phyloP scores from a whole-genome alignment of 1,140 invertebrate species.

The Ruditapes philippinarum region DNA sequence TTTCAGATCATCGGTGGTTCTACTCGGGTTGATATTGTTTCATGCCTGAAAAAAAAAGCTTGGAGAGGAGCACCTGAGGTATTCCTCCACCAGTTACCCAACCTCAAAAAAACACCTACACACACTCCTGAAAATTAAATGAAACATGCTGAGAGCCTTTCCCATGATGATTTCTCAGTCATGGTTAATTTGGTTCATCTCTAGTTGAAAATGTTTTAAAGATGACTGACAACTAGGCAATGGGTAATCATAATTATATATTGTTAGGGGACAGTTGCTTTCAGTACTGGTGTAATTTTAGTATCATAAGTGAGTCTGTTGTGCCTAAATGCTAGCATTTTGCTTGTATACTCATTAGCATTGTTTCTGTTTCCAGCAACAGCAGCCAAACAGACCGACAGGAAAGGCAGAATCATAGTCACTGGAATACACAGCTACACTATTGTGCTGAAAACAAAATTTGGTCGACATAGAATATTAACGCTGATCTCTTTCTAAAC shows the following conservation, averaged over 20 bases:
- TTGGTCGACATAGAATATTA: slow-evolving; percentile 7
- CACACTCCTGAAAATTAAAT: no score
- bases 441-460: neutral
- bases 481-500: slow-evolving; percentile 9
- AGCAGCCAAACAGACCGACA: slow-evolving; percentile 41
- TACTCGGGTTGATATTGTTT: no score
- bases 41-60: no score
- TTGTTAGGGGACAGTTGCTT: neutral
- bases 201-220: no score
- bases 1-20: no score
- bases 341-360: neutral
- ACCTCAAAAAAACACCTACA: no score
- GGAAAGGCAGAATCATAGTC: slow-evolving; percentile 48
- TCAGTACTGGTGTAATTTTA: neutral
- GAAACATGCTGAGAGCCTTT: no score
- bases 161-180: no score
- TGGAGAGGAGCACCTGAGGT: no score
- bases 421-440: neutral
- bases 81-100: no score
- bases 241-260: neutral
- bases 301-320: neutral
- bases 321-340: no score
- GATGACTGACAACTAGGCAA: neutral
- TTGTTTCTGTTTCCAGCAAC: neutral
- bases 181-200: no score